These are phyloP conservation scores for Boleophthalmus pectinirostris DNA, from an alignment of 2,113 vertebrate species.

Conservation along the genomic window DNA sequence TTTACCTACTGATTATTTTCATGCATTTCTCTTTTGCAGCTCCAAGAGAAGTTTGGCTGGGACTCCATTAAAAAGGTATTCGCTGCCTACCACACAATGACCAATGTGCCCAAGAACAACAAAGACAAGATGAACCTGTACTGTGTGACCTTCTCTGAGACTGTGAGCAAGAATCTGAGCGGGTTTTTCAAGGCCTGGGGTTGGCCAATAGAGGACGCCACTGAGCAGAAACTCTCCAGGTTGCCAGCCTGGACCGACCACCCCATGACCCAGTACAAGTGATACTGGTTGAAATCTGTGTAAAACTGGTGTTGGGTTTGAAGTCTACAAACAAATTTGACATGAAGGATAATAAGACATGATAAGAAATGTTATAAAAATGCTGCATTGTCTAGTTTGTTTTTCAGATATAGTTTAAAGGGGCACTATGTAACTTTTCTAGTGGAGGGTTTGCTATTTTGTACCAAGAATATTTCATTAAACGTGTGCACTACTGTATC, in stretches of 20 bases:
- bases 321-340: not conserved
- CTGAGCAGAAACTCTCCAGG: slow-evolving; percentile 63
- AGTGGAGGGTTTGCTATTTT: too few species aligned
- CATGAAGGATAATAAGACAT: too few species aligned
- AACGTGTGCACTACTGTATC: too few species aligned
- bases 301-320: not conserved
- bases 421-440: too few species aligned
- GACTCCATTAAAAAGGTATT: slow-evolving; percentile 79
- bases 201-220: slow-evolving; percentile 74
- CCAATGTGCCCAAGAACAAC: slow-evolving; percentile 62
- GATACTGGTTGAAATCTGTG: not conserved
- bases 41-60: slow-evolving; percentile 84
- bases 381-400: too few species aligned
- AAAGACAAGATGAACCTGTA: slow-evolving; percentile 81
- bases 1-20: too few species aligned
- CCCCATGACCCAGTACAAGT: slow-evolving; percentile 58
- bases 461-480: too few species aligned
- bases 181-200: slow-evolving; percentile 82
- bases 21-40: slow-evolving; percentile 42
- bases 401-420: too few species aligned
- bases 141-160: slow-evolving; percentile 76
- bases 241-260: slow-evolving; percentile 79
- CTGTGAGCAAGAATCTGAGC: slow-evolving; percentile 74
- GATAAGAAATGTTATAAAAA: too few species aligned
- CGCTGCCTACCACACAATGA: slow-evolving; percentile 72